Conservation (phyloP, 2,888 invertebrate genomes). For the Ormyrus labotus region DNA sequence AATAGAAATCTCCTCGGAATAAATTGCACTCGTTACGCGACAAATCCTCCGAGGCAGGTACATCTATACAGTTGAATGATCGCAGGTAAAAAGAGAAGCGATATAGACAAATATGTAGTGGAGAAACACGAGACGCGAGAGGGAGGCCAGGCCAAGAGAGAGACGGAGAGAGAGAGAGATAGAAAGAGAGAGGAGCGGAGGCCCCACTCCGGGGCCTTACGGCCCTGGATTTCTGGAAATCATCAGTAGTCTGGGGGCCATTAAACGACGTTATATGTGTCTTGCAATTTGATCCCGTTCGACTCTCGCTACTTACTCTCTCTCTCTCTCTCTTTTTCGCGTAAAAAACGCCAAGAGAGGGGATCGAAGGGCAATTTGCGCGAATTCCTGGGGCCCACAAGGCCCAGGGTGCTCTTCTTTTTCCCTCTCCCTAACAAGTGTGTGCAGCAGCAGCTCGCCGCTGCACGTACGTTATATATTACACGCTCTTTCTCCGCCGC, state of each 20-base stretch:
- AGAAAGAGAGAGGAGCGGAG: background rate
- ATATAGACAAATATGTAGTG: too few species aligned
- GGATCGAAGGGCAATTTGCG: conserved; percentile 37
- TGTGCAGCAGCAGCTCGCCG: background rate
- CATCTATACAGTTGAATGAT: too few species aligned
- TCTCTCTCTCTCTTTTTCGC: background rate
- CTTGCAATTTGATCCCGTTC: conserved; percentile 71
- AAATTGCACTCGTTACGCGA: too few species aligned
- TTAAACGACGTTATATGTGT: conserved; percentile 73
- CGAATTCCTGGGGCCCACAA: conserved; percentile 1
- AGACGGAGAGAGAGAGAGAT: too few species aligned
- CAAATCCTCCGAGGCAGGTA: too few species aligned
- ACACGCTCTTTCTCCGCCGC: background rate
- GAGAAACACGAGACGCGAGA: too few species aligned
- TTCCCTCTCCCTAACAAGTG: background rate
- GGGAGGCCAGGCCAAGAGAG: too few species aligned
- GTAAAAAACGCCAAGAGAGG: background rate
- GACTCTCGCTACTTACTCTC: conserved; percentile 61
- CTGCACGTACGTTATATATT: too few species aligned
- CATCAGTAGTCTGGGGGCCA: conserved; percentile 67
- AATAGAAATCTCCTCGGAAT: too few species aligned
- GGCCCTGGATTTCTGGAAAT: conserved; percentile 73
- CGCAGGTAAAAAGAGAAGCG: too few species aligned
- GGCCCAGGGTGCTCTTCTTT: background rate
- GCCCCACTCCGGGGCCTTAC: conserved; percentile 50